Evolutionary conservation across 2,797 vertebrate species (phyloP).

Genomic region (Amphiprion clarkii): DNA sequence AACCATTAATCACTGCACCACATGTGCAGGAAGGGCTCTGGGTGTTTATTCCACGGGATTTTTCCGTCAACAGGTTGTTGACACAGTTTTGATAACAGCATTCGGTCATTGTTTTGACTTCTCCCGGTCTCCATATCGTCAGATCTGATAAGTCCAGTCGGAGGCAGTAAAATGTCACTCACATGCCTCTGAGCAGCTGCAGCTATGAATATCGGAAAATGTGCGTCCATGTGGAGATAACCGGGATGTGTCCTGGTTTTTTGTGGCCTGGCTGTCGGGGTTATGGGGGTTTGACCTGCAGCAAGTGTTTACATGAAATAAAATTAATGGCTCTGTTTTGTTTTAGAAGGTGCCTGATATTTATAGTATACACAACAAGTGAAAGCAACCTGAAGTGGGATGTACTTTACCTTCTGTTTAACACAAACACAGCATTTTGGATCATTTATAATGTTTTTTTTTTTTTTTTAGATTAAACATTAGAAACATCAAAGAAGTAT

Average conservation of each 20-base stretch:
- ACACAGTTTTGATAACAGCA: conserved; percentile 19
- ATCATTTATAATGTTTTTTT: not conserved
- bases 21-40: conserved; percentile 63
- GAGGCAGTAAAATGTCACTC: conserved; percentile 11
- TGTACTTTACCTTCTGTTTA: not conserved
- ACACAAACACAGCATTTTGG: not conserved
- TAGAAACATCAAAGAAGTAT: not conserved
- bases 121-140: not conserved
- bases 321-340: not conserved
- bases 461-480: not conserved
- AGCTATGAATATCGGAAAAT: not conserved
- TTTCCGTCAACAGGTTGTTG: conserved; percentile 74
- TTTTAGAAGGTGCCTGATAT: not conserved
- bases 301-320: conserved; percentile 19
- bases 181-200: conserved; percentile 14
- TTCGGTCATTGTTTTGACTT: conserved; percentile 32
- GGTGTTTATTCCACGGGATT: conserved; percentile 12
- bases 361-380: not conserved
- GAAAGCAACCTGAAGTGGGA: not conserved
- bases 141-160: conserved; percentile 16
- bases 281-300: not conserved
- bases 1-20: conserved; percentile 46
- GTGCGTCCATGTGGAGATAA: not conserved
- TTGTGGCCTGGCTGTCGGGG: not conserved
- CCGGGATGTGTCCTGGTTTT: not conserved